Base-by-base conservation (phyloP, 2,797 vertebrate genomes). In the Thalassophryne amazonica region DNA sequence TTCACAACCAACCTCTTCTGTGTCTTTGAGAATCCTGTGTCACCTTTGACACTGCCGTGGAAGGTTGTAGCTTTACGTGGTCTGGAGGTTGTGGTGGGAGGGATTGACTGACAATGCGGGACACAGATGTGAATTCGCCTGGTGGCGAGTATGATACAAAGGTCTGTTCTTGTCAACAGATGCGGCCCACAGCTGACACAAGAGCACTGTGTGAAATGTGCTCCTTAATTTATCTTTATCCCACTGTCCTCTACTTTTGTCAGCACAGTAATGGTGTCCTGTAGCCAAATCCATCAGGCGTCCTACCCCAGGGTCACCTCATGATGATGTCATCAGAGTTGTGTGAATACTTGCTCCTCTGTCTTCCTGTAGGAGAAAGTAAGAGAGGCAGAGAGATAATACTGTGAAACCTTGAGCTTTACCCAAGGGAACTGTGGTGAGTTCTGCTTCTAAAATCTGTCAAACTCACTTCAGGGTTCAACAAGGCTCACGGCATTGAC, bases 111-210 rank as follows among this genome's bases (percentile, higher is more conserved):
- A 70, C 73, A 59, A 13, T 60, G 53, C 33, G 15, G 64, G 78
- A 80, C 80, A 60, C 86, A 83, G 76, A 80, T 81, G 78, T 57
- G 38, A 61, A 74, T 52, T 34, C 29, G 25, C 9, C 7, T 32
- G 32, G 4, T 17, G 49, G 38, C 0, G 41, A 75, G 73, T 10
- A 11, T 62, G 73, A 72, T 63, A 42, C 30, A n/a, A 15, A 5
- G 54, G 39, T 25, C 11, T 9, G 19, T 7, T 69, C 59, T 62
- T 17, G 4, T 17, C 24, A 11, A 40, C 77, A 77, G 69, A 76
- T 78, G 81, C 1, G 35, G 34, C 57, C 57, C 4, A 5, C 36
- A 41, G 71, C 69, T 15, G 23, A 33, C 62, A 39, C 4, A 6
- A 28, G 2, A 2, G 14, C 29, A 20, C 54, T 25, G 70, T 70